These are phyloP conservation scores for Anaspis maculata DNA, from an alignment of 2,888 invertebrate genomes.

Conservation along the genomic window DNA sequence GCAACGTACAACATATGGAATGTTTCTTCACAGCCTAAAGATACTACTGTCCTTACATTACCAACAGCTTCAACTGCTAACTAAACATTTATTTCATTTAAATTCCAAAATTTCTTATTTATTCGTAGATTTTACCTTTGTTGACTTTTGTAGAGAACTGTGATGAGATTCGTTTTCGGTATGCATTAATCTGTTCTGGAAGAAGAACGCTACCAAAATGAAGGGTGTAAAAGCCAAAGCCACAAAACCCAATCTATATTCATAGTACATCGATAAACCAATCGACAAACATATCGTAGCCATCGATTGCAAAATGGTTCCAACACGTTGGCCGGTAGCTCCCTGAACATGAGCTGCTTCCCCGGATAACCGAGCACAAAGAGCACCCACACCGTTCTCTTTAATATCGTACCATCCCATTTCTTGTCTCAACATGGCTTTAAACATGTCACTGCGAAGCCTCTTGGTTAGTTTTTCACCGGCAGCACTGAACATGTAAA, in stretches of 20 bases:
- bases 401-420: constrained; percentile 68
- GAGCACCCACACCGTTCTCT: constrained; percentile 63
- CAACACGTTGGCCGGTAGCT: constrained; percentile 72
- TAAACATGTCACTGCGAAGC: constrained; percentile 57
- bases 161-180: constrained; percentile 61
- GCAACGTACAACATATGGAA: constrained; percentile 57
- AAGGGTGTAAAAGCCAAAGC: constrained; percentile 69
- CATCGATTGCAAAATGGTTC: constrained; percentile 64
- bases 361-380: constrained; percentile 65
- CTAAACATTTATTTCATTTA: constrained; percentile 27
- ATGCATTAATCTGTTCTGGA: constrained; percentile 57
- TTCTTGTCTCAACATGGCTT: constrained; percentile 62
- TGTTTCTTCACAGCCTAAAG: constrained; percentile 60
- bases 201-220: constrained; percentile 56
- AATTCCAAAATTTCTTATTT: background rate
- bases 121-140: constrained; percentile 56
- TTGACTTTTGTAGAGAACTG: constrained; percentile 61
- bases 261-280: constrained; percentile 58
- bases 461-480: constrained; percentile 73
- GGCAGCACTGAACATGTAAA: constrained; percentile 60
- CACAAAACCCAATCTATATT: constrained; percentile 70
- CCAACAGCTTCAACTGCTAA: constrained; percentile 71
- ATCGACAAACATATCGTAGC: constrained; percentile 61
- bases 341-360: constrained; percentile 75
- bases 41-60: constrained; percentile 69